Evolutionary conservation across 2,888 invertebrate species (phyloP).

Genomic region (Synanthedon formicaeformis): DNA sequence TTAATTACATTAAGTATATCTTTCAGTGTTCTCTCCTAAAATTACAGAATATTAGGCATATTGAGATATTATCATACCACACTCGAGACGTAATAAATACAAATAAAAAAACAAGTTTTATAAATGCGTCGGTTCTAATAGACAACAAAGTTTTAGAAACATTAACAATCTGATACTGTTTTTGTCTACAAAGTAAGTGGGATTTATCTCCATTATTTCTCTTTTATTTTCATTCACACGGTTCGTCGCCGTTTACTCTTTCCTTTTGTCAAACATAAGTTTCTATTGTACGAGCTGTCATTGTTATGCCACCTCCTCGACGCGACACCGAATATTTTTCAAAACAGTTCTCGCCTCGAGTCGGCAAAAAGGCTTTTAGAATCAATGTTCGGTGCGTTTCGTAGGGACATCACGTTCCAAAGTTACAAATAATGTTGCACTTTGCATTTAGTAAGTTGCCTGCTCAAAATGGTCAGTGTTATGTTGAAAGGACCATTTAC

Average conservation of each 20-base stretch:
- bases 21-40: too few species aligned
- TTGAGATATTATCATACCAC: too few species aligned
- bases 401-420: slow-evolving; percentile 1
- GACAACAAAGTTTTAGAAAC: background rate
- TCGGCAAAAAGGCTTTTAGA: slow-evolving; percentile 7
- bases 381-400: background rate
- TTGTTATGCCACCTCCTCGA: slow-evolving; percentile 37
- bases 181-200: slow-evolving; percentile 18
- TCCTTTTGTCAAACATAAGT: slow-evolving; percentile 47
- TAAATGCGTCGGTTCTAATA: too few species aligned
- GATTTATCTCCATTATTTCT: slow-evolving; percentile 35
- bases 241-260: slow-evolving; percentile 25
- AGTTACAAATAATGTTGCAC: slow-evolving; percentile 1
- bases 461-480: background rate
- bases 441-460: background rate
- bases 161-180: background rate
- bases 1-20: too few species aligned
- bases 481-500: background rate
- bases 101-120: too few species aligned
- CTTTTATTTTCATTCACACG: slow-evolving; percentile 50
- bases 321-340: slow-evolving; percentile 22
- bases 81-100: too few species aligned
- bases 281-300: slow-evolving; percentile 47
- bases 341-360: slow-evolving; percentile 16
- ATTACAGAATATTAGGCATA: too few species aligned